phyloP scores from a whole-genome alignment of 2,113 vertebrate genomes.

The Alethe diademata region DNA sequence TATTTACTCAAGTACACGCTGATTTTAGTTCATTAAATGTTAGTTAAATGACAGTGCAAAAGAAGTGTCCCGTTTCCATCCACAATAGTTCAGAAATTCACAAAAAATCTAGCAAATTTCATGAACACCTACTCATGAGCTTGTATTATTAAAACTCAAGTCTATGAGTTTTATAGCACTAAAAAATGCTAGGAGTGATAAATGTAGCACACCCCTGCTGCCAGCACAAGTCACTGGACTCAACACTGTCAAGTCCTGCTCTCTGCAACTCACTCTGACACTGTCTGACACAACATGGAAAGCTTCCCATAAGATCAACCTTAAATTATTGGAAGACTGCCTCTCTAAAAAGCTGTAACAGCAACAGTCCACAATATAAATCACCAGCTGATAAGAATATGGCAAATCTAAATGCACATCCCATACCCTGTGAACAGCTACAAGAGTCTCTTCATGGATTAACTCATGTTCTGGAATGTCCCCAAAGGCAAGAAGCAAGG shows the following conservation, averaged over 20 bases:
- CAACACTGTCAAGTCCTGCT: neutral
- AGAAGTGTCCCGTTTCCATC: neutral
- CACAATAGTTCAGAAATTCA: neutral
- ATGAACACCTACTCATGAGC: neutral
- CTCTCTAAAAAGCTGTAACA: neutral
- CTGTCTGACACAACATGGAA: neutral
- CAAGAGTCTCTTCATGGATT: neutral
- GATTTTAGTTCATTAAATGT: neutral
- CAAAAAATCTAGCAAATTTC: neutral
- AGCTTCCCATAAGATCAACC: neutral
- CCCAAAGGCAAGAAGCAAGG: neutral
- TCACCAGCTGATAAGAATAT: neutral
- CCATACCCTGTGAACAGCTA: accelerated
- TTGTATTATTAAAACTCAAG: neutral
- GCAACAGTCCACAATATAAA: neutral
- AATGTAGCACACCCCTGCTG: neutral
- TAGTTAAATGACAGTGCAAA: neutral
- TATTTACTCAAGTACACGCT: neutral
- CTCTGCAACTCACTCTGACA: neutral
- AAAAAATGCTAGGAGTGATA: neutral
- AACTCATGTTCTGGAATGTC: neutral
- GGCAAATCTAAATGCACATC: neutral
- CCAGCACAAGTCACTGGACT: neutral
- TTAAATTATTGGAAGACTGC: accelerated
- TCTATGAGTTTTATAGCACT: neutral